Evolutionary conservation across 23 tunicate species (phyloP).

Genomic region (Diplosoma virens): DNA sequence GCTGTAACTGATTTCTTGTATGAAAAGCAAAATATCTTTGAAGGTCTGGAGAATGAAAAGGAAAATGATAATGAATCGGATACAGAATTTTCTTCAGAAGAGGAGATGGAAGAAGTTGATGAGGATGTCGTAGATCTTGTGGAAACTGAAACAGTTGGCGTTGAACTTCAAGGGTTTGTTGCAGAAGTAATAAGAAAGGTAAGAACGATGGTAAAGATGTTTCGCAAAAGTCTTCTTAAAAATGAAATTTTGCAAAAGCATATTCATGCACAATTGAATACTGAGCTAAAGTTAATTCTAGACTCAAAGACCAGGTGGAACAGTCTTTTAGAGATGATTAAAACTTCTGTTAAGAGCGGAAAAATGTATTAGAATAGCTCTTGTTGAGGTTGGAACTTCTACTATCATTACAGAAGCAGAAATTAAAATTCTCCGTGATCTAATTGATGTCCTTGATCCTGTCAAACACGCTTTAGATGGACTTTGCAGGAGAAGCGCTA

Average conservation of each 20-base stretch:
- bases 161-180: conserved; percentile 51
- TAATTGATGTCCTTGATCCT: conserved; percentile 42
- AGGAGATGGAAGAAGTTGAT: conserved; percentile 44
- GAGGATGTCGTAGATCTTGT: conserved; percentile 41
- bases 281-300: conserved; percentile 52
- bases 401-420: conserved; percentile 15
- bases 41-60: conserved; percentile 15
- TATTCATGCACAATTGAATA: conserved; percentile 33
- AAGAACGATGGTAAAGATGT: conserved; percentile 39
- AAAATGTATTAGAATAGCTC: conserved; percentile 45
- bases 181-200: conserved; percentile 50
- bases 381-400: conserved; percentile 36
- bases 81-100: conserved; percentile 46
- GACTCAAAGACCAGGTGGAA: conserved; percentile 56
- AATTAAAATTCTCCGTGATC: conserved; percentile 33
- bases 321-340: conserved; percentile 51
- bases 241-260: conserved; percentile 53
- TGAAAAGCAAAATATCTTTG: conserved; percentile 35
- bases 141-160: conserved; percentile 25
- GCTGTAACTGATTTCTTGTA: conserved; percentile 53
- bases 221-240: conserved; percentile 35
- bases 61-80: conserved; percentile 29
- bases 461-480: conserved; percentile 31
- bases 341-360: conserved; percentile 31
- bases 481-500: conserved; percentile 35